A percentile compares a stretch with the other conserved stretches of the same genome.
These are phyloP conservation scores for Drosophila orena DNA, from an alignment of 1,140 invertebrate genomes.

Conservation along the genomic window DNA sequence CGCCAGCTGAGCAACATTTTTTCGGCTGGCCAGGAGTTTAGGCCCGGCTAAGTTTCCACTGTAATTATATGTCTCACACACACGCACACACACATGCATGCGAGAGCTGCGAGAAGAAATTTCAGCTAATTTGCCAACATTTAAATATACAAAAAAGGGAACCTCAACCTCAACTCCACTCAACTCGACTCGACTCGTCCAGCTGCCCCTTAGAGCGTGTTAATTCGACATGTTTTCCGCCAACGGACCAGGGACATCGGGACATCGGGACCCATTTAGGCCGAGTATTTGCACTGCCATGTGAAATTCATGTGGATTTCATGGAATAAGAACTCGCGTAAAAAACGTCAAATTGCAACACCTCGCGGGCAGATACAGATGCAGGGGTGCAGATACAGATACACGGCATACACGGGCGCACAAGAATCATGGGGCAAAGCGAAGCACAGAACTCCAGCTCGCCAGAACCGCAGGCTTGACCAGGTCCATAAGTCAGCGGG, in stretches of 20 bases:
- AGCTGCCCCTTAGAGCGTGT: constrained; percentile 75
- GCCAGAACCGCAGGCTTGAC: constrained; percentile 1
- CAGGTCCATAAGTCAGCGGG: constrained; percentile 72
- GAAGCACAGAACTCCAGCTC: constrained; percentile 12
- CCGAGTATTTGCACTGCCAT: constrained; percentile 76
- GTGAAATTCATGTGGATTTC: constrained; percentile 70
- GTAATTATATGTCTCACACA: constrained; percentile 68
- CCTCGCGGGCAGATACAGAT: constrained; percentile 68
- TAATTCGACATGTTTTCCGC: constrained; percentile 84
- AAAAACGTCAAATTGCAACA: constrained; percentile 85
- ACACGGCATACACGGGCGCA: constrained; percentile 6
- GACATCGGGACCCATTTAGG: constrained; percentile 75
- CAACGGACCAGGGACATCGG: constrained; percentile 49
- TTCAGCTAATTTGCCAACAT: constrained; percentile 80
- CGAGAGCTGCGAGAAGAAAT: constrained; percentile 70
- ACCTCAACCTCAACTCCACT: constrained; percentile 10
- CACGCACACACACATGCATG: constrained; percentile 29
- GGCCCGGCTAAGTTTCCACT: constrained; percentile 51
- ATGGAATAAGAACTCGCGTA: constrained; percentile 82
- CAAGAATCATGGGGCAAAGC: constrained; percentile 27
- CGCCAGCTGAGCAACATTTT: constrained; percentile 69
- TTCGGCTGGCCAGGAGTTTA: constrained; percentile 32
- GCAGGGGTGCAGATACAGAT: constrained; percentile 12
- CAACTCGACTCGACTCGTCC: constrained; percentile 9
- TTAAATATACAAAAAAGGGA: constrained; percentile 70